These are phyloP conservation scores for Himalopsyche kuldschensis DNA, from an alignment of 2,888 invertebrate species.

Conservation along the genomic window DNA sequence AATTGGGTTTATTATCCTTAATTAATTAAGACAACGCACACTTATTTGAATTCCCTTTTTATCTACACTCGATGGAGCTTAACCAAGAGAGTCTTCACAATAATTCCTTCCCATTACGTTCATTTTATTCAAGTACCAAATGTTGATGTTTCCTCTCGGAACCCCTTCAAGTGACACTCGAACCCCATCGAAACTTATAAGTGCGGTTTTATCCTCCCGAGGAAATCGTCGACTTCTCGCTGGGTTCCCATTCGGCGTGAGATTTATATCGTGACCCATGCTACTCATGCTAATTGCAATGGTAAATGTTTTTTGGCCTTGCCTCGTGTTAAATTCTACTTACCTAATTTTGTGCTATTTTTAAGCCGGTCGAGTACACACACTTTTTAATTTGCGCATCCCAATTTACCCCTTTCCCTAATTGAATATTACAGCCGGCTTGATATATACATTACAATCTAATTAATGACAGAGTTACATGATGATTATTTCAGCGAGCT, in stretches of 20 bases:
- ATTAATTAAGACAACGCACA: neutral
- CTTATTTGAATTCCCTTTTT: neutral
- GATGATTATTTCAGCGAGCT: too few species aligned
- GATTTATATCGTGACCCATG: neutral
- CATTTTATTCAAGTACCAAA: neutral
- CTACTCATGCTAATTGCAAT: neutral
- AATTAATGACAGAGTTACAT: too few species aligned
- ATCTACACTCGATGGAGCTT: neutral
- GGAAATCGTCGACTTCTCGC: neutral
- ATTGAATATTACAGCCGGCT: too few species aligned
- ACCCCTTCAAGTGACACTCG: neutral
- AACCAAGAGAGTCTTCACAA: neutral
- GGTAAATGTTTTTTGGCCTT: neutral
- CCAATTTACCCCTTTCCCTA: too few species aligned
- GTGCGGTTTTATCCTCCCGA: neutral
- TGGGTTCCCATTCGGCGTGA: neutral
- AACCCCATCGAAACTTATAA: neutral
- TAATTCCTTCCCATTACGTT: neutral
- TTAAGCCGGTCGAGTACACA: too few species aligned
- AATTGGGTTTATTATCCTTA: neutral
- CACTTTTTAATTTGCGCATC: too few species aligned
- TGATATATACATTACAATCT: too few species aligned
- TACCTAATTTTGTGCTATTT: too few species aligned
- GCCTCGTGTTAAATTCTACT: neutral
- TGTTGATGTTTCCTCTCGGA: neutral